A percentile compares a stretch with the other conserved stretches of the same genome.
These are phyloP conservation scores for Lasioglossum vierecki DNA, from an alignment of 2,888 invertebrate species.

Conservation along the genomic window DNA sequence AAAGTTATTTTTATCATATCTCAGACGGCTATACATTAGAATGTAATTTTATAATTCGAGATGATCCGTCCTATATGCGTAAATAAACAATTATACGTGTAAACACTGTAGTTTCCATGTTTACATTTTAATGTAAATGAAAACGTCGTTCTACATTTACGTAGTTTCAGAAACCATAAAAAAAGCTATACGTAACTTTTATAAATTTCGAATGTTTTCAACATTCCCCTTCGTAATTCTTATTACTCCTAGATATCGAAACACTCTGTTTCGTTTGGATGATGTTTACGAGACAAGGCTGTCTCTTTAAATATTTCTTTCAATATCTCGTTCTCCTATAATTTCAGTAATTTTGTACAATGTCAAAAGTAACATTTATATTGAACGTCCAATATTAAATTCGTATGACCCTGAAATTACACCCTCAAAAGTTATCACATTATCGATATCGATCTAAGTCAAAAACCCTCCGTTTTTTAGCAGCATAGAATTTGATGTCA, in stretches of 20 bases:
- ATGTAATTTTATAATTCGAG: slow-evolving; percentile 26
- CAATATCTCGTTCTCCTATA: not conserved
- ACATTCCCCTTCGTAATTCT: slow-evolving; percentile 26
- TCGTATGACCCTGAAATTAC: slow-evolving; percentile 23
- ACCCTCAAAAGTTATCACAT: slow-evolving; percentile 5
- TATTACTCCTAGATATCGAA: not conserved
- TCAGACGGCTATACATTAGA: slow-evolving; percentile 4
- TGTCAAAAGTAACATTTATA: slow-evolving; percentile 16
- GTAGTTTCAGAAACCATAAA: slow-evolving; percentile 41
- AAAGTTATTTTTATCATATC: slow-evolving; percentile 13
- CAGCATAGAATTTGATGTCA: slow-evolving; percentile 4
- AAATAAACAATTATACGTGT: slow-evolving; percentile 23
- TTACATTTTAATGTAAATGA: slow-evolving; percentile 1
- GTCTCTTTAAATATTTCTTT: not conserved
- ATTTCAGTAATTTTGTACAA: slow-evolving; percentile 21
- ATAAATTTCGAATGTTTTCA: slow-evolving; percentile 27
- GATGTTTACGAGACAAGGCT: not conserved
- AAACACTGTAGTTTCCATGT: slow-evolving; percentile 16
- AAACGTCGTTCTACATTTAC: slow-evolving; percentile 22
- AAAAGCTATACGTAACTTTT: slow-evolving; percentile 12
- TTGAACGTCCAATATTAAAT: slow-evolving; percentile 17
- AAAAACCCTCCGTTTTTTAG: not conserved
- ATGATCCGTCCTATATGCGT: slow-evolving; percentile 6
- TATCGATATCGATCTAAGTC: slow-evolving; percentile 8
- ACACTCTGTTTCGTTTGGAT: not conserved